Percentiles rank a stretch among this genome's conserved stretches.
Evolutionary conservation across 2,888 invertebrate species (phyloP).

Genomic region (Myathropa florea): DNA sequence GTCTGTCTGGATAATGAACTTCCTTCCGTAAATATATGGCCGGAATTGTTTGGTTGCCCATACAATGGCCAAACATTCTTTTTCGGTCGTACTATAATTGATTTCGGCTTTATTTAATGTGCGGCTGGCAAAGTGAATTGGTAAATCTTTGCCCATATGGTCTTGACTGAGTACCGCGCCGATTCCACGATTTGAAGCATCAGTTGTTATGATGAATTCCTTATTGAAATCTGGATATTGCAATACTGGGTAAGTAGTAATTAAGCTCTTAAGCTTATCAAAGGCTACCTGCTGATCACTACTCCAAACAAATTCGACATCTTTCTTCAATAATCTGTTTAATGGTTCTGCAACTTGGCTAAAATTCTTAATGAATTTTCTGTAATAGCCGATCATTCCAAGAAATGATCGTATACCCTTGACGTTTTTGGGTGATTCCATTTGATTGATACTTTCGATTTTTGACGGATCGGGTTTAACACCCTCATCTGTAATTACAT

Average conservation of each 20-base stretch:
- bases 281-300: background rate
- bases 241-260: background rate
- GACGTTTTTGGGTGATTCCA: background rate
- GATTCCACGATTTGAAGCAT: background rate
- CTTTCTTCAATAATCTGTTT: no score
- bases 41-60: background rate
- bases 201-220: background rate
- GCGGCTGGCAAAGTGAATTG: no score
- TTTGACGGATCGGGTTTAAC: background rate
- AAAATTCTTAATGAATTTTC: no score
- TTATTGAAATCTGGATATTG: background rate
- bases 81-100: conserved; percentile 4
- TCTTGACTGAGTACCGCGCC: conserved; percentile 1
- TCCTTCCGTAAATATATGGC: conserved; percentile 1
- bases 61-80: background rate
- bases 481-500: background rate
- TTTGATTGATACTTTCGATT: background rate
- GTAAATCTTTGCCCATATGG: background rate
- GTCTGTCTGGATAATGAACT: conserved; percentile 68
- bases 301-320: background rate
- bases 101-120: background rate
- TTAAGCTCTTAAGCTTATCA: background rate
- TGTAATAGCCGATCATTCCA: no score
- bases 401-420: background rate
- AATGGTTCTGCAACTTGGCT: no score